Evolutionary conservation across 2,888 invertebrate species (phyloP).

Genomic region (Cryptus viduatorius): DNA sequence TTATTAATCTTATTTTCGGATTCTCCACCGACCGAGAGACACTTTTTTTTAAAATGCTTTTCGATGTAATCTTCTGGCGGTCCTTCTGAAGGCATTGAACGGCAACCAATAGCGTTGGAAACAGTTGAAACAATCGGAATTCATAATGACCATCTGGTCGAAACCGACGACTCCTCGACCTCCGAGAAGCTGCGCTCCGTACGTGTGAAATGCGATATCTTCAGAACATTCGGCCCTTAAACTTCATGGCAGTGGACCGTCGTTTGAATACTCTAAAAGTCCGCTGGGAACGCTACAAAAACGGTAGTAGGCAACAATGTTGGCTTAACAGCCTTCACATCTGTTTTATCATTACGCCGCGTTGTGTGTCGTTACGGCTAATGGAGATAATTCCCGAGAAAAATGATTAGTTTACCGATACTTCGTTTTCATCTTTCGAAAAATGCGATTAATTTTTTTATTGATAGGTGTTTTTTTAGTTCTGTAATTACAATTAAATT

Average conservation of each 20-base stretch:
- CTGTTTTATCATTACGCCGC: neutral
- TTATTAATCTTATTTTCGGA: constrained; percentile 22
- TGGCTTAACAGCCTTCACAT: neutral
- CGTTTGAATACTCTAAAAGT: constrained; percentile 12
- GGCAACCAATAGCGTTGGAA: neutral
- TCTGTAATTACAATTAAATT: too few species aligned
- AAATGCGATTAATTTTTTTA: too few species aligned
- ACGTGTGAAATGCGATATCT: constrained; percentile 41
- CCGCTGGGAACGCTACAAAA: neutral
- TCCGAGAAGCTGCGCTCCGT: constrained; percentile 7
- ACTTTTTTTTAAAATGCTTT: neutral
- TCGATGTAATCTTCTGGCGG: constrained; percentile 1
- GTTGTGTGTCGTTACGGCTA: too few species aligned
- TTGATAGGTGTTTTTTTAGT: too few species aligned
- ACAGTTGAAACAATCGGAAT: neutral
- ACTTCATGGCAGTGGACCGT: neutral
- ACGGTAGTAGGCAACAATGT: constrained; percentile 8
- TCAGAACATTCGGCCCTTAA: constrained; percentile 13
- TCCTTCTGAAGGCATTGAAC: neutral
- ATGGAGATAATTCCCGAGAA: too few species aligned
- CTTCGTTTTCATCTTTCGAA: too few species aligned
- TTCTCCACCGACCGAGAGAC: neutral
- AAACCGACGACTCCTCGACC: constrained; percentile 9
- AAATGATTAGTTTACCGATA: too few species aligned
- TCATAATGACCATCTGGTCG: constrained; percentile 42